Evolutionary conservation across 2,113 vertebrate genomes (phyloP), one percentile per base, ranked within the genome.

Genomic region (Cervus canadensis): DNA sequence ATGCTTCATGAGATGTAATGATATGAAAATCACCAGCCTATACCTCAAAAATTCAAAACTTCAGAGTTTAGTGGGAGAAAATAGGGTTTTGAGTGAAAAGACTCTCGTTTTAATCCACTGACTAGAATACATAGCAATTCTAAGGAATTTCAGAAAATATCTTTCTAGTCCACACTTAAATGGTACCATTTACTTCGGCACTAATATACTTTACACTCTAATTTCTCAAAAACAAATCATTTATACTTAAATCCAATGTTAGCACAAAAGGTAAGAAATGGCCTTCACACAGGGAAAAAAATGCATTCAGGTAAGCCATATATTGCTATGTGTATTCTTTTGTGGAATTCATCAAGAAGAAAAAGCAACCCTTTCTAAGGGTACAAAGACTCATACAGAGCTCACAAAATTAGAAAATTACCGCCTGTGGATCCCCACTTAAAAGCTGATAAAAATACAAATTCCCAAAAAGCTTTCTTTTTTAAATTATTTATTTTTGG

Each of bases 91-190:
- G 95, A 98, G 98, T 96, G 94, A 96, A 90, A 98, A 93, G 74
- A 2, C 91, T 98, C 97, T 98, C 97, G 95, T 98, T 98, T 98
- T 98, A 98, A 94, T 96, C 97, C 76, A 95, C 96, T 97, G 62
- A 0, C 87, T 94, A 95, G 93, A 97, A 98, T 91, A 98, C 98
- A 98, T 97, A 98, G 95, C 33, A 95, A 97, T 98, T 97, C 95
- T 98, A 98, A 98, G 97, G 93, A 97, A 98, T 97, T 96, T 45
- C 54, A 94, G 91, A 97, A 98, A 97, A 97, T 96, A 90, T n/a
- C 40, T 93, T 67, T 90, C n/a, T 91, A 91, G 10, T 95, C 71
- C 25, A 95, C 17, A 92, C 36, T 92, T 88, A 48, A 83, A 60
- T 45, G 17, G 8, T 45, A 21, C 36, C 30, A 60, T 71, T 89